Evolutionary conservation across 2,888 invertebrate genomes (phyloP).

Genomic region (Endotricha flammealis): DNA sequence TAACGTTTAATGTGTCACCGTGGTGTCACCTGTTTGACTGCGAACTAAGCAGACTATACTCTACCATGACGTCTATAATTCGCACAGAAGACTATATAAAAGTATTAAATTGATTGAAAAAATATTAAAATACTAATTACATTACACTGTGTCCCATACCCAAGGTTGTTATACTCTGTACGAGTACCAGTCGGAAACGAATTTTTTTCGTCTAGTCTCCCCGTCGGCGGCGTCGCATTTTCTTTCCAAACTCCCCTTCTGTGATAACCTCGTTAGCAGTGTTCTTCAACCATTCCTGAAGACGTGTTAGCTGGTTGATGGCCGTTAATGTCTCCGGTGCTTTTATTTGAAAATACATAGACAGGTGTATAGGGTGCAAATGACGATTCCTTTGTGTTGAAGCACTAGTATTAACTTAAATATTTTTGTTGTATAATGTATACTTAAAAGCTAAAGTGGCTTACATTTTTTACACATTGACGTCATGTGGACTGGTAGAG

Average conservation of each 20-base stretch:
- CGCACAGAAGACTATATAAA: too few species aligned
- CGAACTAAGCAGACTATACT: too few species aligned
- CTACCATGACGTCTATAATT: too few species aligned
- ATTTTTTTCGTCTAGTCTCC: constrained; percentile 11
- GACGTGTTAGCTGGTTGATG: constrained; percentile 43
- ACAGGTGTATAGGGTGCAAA: too few species aligned
- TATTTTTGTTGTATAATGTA: too few species aligned
- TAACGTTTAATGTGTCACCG: too few species aligned
- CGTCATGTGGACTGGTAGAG: too few species aligned
- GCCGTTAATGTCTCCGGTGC: constrained; percentile 18
- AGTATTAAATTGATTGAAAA: background rate
- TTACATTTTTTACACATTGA: too few species aligned
- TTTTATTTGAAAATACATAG: constrained; percentile 2
- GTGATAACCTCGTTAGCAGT: constrained; percentile 64
- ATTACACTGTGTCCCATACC: constrained; percentile 1
- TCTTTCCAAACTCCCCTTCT: constrained; percentile 56
- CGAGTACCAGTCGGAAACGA: constrained; percentile 6
- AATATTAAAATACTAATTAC: background rate
- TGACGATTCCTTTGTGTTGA: too few species aligned
- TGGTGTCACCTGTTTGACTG: too few species aligned
- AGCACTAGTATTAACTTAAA: too few species aligned
- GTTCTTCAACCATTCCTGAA: constrained; percentile 42
- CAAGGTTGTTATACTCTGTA: constrained; percentile 5
- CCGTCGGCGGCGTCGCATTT: constrained; percentile 20
- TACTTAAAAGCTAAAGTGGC: too few species aligned